These are phyloP conservation scores for Carettochelys insculpta DNA, from an alignment of 2,113 vertebrate genomes.

Conservation along the genomic window DNA sequence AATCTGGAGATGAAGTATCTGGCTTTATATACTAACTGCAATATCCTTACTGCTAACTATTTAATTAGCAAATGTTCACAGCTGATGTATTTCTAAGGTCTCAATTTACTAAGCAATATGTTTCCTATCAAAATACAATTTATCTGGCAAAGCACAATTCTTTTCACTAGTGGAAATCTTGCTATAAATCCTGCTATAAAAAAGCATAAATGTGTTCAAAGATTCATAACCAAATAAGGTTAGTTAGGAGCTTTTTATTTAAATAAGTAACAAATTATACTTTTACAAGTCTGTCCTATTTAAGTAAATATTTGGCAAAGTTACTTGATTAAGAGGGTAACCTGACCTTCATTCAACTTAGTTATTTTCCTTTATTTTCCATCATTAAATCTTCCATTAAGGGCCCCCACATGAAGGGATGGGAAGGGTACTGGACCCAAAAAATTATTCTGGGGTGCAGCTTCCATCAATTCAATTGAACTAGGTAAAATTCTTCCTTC, in stretches of 20 bases:
- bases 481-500: conserved; percentile 59
- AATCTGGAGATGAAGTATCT: not conserved
- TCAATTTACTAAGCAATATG: conserved; percentile 37
- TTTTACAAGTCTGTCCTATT: conserved; percentile 83
- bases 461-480: conserved; percentile 69
- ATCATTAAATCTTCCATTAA: conserved; percentile 65
- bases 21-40: conserved; percentile 1
- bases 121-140: conserved; percentile 57
- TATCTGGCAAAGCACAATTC: conserved; percentile 42
- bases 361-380: conserved; percentile 71
- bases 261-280: conserved; percentile 85
- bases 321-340: conserved; percentile 80
- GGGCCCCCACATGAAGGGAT: no score
- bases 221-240: conserved; percentile 81
- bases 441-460: no score
- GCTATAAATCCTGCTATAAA: conserved; percentile 75
- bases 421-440: no score
- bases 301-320: conserved; percentile 84
- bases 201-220: conserved; percentile 74
- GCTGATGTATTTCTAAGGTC: not conserved
- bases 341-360: conserved; percentile 74
- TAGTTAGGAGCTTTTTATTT: conserved; percentile 78
- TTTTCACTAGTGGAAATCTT: conserved; percentile 68
- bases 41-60: conserved; percentile 19
- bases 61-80: not conserved